Conservation (phyloP, 30 jellyfish, hydroid and myxozoan genomes). For the Aurelia aurita region DNA sequence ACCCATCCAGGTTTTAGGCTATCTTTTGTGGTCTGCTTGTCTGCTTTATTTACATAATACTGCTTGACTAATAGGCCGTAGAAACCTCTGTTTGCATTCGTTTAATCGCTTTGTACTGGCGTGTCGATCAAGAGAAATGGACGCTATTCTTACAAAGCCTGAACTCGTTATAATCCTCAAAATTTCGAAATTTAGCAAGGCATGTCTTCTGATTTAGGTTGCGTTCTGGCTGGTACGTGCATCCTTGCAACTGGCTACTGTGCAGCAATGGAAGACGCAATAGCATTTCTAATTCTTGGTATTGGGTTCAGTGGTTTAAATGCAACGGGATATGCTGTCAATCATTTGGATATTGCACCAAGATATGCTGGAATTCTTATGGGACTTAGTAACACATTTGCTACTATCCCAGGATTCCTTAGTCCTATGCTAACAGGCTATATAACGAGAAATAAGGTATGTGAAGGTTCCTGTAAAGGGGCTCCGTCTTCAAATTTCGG, state of each 20-base stretch:
- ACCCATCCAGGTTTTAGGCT: no score
- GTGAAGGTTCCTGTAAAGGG: neutral
- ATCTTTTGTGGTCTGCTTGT: no score
- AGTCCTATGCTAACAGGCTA: slow-evolving; percentile 95
- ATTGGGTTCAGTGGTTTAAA: slow-evolving; percentile 95
- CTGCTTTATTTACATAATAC: no score
- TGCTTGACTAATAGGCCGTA: no score
- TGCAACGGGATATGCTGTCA: slow-evolving; percentile 96
- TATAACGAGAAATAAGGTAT: slow-evolving; percentile 77
- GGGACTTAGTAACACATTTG: slow-evolving; percentile 95
- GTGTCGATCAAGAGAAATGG: no score
- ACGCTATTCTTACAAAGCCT: no score
- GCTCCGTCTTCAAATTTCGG: no score
- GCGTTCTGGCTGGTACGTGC: slow-evolving; percentile 88
- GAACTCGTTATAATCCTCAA: no score
- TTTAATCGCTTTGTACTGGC: no score
- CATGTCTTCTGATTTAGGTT: slow-evolving; percentile 39
- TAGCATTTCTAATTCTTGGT: slow-evolving; percentile 87
- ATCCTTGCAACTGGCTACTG: slow-evolving; percentile 89
- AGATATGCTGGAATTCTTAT: slow-evolving; percentile 90
- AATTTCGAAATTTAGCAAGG: no score
- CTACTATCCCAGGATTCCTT: slow-evolving; percentile 92
- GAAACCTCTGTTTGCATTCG: no score
- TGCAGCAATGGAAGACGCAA: slow-evolving; percentile 86
- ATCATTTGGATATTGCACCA: slow-evolving; percentile 92